These are phyloP conservation scores for Xenopus petersii DNA, from an alignment of 2,797 vertebrate species.

Conservation along the genomic window DNA sequence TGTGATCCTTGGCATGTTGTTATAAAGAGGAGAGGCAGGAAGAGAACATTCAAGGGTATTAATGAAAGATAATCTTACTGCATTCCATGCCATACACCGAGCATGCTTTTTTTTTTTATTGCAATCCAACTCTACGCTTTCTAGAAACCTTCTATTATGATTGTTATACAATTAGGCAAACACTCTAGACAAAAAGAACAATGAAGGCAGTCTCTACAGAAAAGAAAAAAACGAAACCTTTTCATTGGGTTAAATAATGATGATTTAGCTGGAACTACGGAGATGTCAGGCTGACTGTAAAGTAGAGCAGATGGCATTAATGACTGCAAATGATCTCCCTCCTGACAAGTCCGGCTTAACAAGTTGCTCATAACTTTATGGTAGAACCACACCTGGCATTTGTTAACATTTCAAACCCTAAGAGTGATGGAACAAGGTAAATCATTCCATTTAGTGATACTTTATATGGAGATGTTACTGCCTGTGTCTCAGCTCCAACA, in stretches of 20 bases:
- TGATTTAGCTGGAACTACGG: not conserved
- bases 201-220: too few relatives aligned
- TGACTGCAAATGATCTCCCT: conserved; percentile 9
- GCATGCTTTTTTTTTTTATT: too few relatives aligned
- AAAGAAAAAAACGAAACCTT: not conserved
- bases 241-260: not conserved
- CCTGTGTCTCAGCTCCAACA: conserved; percentile 18
- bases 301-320: conserved; percentile 18
- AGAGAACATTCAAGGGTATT: too few relatives aligned
- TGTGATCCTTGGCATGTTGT: too few relatives aligned
- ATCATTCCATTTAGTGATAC: conserved; percentile 33
- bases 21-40: too few relatives aligned
- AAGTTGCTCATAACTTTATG: conserved; percentile 18
- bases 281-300: not conserved
- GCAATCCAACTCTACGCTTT: too few relatives aligned
- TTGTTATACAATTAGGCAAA: too few relatives aligned
- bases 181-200: too few relatives aligned
- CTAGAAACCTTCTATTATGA: too few relatives aligned
- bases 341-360: not conserved
- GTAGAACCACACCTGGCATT: conserved; percentile 40
- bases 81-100: too few relatives aligned
- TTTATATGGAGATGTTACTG: conserved; percentile 42
- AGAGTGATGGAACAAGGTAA: conserved; percentile 28
- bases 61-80: too few relatives aligned
- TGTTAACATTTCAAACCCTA: conserved; percentile 38